Evolutionary conservation across 2,888 invertebrate species (phyloP), one percentile per base, ranked within the genome.

Genomic region (Coelinius sp.): DNA sequence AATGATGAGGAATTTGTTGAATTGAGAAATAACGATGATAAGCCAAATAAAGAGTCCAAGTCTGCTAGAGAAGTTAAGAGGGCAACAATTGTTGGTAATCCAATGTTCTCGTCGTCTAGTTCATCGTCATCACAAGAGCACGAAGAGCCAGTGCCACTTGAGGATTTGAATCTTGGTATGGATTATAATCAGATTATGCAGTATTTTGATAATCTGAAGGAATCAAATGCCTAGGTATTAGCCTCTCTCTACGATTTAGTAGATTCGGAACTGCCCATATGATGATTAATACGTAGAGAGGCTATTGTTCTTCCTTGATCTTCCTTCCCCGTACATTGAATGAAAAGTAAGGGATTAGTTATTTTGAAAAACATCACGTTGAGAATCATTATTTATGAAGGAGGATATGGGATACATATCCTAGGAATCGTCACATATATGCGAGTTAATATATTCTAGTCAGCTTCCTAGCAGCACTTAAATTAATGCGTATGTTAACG

Each of bases 131-230:
- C 88, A 73, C 86, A 86, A 79, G 84, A 90, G 85, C 90, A 90
- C 73, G 91, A 90, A 49, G 93, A 93, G 81, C 88, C 92, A 78
- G 91, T 93, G 74, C 93, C 92, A 64, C 89, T 95, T 80, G 95
- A 95, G 88, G 95, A 95, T 88, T 91, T 96, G 77, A 91, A 91
- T 82, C 88, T 92, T 74, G 95, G 95, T 86, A 96, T 98, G 96
- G 96, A 97, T 89, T 98, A 98, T 89, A 97, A 97, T 88, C 97
- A 97, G 91, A 95, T 98, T 89, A 96, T 97, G 95, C 95, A 97
- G 88, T 97, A 98, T 90, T 98, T 98, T 91, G 97, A 97, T 91
- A 97, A 97, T 91, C 92, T 98, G 86, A 98, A 98, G 93, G 94
- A 94, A 90, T 94, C 94, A 89, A 94, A 94, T 91, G 94, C 94